phyloP scores from a whole-genome alignment of 2,888 invertebrate species.

The Scaeva pyrastri region DNA sequence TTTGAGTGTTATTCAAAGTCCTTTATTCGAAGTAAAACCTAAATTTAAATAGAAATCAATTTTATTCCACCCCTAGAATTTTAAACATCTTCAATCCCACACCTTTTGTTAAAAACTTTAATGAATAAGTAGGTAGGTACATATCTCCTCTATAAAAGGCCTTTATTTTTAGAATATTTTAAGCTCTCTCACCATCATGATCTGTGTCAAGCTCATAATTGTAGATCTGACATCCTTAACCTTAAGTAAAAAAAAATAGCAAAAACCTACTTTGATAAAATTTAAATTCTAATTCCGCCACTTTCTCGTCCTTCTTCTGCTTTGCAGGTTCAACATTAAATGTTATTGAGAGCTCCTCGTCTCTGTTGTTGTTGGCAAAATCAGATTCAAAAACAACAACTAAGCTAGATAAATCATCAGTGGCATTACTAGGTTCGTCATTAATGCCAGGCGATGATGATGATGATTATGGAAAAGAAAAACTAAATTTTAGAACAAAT shows the following conservation, averaged over 20 bases:
- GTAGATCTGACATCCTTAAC: conserved; percentile 6
- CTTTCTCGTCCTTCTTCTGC: conserved; percentile 16
- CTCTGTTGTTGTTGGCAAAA: conserved; percentile 67
- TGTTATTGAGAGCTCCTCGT: conserved; percentile 66
- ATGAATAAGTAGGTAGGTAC: conserved; percentile 12
- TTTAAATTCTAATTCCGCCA: conserved; percentile 55
- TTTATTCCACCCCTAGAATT: not conserved
- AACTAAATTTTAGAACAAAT: conserved; percentile 78
- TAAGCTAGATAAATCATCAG: conserved; percentile 63
- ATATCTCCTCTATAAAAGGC: not conserved
- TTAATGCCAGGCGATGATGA: conserved; percentile 79
- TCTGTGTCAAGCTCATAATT: conserved; percentile 50
- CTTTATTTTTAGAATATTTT: not conserved
- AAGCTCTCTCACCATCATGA: conserved; percentile 20
- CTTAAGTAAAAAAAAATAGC: not conserved
- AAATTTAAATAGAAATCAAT: not conserved
- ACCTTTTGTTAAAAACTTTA: not conserved
- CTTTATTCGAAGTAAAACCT: too few relatives aligned
- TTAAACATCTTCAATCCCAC: not conserved
- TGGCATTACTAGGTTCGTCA: conserved; percentile 69
- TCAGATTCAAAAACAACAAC: conserved; percentile 61
- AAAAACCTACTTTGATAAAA: conserved; percentile 54
- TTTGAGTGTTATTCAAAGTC: too few relatives aligned
- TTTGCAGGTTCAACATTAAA: conserved; percentile 73
- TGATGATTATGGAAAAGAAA: conserved; percentile 78